Percentiles rank a stretch among this genome's conserved stretches.
Evolutionary conservation across 2,797 vertebrate genomes (phyloP).

Genomic region (Trematocara caparti): DNA sequence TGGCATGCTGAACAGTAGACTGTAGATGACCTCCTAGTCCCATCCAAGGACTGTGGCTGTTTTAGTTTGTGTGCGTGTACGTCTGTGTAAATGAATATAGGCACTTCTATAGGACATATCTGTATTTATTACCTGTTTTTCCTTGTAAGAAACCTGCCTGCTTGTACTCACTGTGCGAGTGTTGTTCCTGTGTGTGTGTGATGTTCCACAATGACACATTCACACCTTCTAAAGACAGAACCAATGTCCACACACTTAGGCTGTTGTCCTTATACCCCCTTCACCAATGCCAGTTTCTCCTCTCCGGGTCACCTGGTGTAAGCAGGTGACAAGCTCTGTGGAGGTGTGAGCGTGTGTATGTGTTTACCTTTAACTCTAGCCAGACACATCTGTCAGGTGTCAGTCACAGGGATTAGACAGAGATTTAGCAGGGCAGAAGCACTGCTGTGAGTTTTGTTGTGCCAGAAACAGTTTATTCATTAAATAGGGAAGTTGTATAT

Average conservation of each 20-base stretch:
- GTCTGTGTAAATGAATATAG: background rate
- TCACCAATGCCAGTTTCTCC: background rate
- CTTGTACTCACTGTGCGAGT: background rate
- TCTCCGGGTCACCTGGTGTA: background rate
- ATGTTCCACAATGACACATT: conserved; percentile 33
- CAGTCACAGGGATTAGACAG: conserved; percentile 10
- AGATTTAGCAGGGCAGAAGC: background rate
- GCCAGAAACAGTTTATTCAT: background rate
- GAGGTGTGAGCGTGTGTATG: conserved; percentile 28
- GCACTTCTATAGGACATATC: background rate
- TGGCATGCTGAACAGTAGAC: conserved; percentile 27
- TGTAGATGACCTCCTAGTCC: conserved; percentile 39
- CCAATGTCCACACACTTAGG: conserved; percentile 39
- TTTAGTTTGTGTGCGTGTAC: background rate
- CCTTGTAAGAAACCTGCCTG: background rate
- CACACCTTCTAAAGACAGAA: conserved; percentile 47
- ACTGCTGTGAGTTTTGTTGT: background rate
- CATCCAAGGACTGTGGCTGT: conserved; percentile 2
- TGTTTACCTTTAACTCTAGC: conserved; percentile 37
- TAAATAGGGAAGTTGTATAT: background rate
- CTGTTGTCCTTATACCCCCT: conserved; percentile 12
- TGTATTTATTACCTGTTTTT: background rate
- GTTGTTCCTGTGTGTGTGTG: background rate
- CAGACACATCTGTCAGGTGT: conserved; percentile 45
- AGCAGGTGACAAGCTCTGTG: conserved; percentile 40